phyloP scores from a whole-genome alignment of 64 coral and sea anemone species.

The Pocillopora damicornis region DNA sequence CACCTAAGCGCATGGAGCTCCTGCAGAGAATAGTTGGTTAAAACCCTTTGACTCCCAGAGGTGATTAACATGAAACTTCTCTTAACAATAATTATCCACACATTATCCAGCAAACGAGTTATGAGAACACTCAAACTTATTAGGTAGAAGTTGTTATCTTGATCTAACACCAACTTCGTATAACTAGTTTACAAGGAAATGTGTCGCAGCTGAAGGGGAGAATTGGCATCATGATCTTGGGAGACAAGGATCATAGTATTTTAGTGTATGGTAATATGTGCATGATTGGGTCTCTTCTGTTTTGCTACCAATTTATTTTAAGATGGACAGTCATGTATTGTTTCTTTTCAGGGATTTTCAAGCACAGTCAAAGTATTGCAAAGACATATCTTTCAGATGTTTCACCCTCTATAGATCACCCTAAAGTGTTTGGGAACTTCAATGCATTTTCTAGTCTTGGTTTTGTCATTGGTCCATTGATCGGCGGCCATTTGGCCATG shows the following conservation, averaged over 20 bases:
- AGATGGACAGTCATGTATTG: not conserved
- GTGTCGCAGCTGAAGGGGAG: no score
- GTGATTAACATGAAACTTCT: not conserved
- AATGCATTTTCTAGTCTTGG: constrained; percentile 88
- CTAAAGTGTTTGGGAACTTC: constrained; percentile 85
- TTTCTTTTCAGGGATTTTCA: constrained; percentile 71
- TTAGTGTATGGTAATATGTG: not conserved
- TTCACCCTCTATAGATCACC: constrained; percentile 55
- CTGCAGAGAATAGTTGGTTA: no score
- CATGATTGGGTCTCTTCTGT: not conserved
- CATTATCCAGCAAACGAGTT: no score
- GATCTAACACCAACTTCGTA: no score
- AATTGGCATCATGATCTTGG: no score
- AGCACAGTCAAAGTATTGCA: constrained; percentile 75
- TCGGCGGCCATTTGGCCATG: constrained; percentile 91
- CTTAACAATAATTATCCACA: no score
- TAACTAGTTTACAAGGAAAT: no score
- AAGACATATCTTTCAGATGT: constrained; percentile 89
- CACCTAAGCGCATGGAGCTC: no score
- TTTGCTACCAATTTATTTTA: not conserved
- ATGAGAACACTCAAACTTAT: no score
- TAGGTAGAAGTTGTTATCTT: no score
- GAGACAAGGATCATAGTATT: not conserved
- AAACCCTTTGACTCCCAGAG: no score
- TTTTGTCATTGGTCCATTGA: constrained; percentile 92